Percentiles rank a stretch among this genome's conserved stretches.
phyloP scores from a whole-genome alignment of 1,140 invertebrate genomes.

The Caenorhabditis inopinata region DNA sequence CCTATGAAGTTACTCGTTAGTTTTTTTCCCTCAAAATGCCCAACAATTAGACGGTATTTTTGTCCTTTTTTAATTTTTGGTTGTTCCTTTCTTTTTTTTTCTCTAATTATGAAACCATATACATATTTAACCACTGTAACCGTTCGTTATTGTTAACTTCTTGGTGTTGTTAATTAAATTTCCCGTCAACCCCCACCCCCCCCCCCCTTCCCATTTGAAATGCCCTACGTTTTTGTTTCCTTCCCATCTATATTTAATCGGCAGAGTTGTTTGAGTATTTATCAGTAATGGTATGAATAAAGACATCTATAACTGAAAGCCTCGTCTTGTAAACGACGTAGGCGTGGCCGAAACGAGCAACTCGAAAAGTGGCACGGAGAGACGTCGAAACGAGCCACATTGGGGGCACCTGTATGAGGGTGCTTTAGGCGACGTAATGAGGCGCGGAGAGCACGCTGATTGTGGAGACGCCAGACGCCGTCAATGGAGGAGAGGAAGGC shows the following conservation, averaged over 20 bases:
- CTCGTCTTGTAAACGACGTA: too few relatives aligned
- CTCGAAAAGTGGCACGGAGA: not conserved
- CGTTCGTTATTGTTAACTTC: not conserved
- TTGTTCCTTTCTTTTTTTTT: not conserved
- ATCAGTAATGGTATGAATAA: slow-evolving; percentile 14
- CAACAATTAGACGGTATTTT: not conserved
- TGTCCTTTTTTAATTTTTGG: not conserved
- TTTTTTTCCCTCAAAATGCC: not conserved
- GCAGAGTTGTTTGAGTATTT: not conserved
- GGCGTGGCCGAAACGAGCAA: not conserved
- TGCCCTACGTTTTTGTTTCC: too few relatives aligned
- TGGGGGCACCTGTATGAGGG: slow-evolving; percentile 20
- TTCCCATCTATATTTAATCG: not conserved
- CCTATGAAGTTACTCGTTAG: not conserved
- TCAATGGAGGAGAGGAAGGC: not conserved
- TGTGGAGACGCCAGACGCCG: not conserved
- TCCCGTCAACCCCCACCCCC: not conserved
- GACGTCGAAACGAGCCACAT: not conserved
- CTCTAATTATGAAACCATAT: not conserved
- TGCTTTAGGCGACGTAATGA: slow-evolving; percentile 6
- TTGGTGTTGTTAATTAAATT: slow-evolving; percentile 18
- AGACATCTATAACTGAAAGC: not conserved
- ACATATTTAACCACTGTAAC: not conserved
- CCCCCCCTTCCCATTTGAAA: not conserved
- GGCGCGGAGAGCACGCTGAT: slow-evolving; percentile 13